These are phyloP conservation scores for Tringa solitaria DNA, from an alignment of 2,113 vertebrate species.

Conservation along the genomic window DNA sequence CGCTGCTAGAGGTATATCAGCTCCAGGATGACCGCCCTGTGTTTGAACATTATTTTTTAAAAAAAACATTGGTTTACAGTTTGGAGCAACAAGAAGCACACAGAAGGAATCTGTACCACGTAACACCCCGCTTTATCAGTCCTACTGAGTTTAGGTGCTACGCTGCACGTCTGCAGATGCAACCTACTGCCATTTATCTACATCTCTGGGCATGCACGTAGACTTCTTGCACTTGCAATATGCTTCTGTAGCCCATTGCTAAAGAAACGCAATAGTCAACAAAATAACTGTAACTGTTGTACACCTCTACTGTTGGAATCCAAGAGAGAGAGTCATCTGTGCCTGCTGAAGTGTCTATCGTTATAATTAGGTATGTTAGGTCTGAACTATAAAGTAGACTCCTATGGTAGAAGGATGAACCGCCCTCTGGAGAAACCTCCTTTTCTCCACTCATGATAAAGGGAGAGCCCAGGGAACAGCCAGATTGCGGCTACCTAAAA, in stretches of 20 bases:
- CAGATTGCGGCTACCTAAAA: not conserved
- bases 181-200: not conserved
- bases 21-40: rapidly evolving
- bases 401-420: not conserved
- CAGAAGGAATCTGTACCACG: not conserved
- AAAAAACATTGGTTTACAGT: not conserved
- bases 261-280: not conserved
- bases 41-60: not conserved
- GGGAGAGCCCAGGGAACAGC: not conserved
- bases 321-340: not conserved
- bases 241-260: not conserved
- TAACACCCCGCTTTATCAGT: rapidly evolving
- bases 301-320: rapidly evolving
- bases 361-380: not conserved
- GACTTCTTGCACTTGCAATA: not conserved
- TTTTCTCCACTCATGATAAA: not conserved
- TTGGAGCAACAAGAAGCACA: not conserved
- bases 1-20: not conserved
- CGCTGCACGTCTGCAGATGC: not conserved
- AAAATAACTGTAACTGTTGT: not conserved
- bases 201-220: not conserved
- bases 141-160: not conserved
- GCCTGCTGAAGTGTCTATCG: not conserved
- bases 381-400: not conserved
- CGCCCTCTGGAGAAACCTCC: not conserved